Base-by-base conservation (phyloP, 2,888 invertebrate genomes). In the Allygus modestus region DNA sequence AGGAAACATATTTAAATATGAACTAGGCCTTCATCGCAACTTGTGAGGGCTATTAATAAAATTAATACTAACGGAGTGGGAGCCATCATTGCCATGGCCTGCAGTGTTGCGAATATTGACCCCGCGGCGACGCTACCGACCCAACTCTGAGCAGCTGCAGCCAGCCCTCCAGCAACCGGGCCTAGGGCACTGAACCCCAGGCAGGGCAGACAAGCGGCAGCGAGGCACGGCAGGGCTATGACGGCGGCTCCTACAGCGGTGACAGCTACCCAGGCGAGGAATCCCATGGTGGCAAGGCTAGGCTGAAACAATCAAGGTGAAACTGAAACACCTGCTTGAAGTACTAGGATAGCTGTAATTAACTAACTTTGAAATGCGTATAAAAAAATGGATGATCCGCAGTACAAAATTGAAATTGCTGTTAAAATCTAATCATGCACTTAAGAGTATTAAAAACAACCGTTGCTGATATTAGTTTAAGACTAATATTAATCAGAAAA, bases 41-140 rank as follows among this genome's bases (percentile, higher is more conserved):
- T 37, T 37, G 37, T 7, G 11, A 37, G 11, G 11, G 11, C 4
- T 37, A 37, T 37, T 11, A 46, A 46, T 46, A 46, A 46, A 46
- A 11, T 46, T 1, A 46, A 37, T 58, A 58, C 58, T 26, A 23
- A 77, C 23, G 83, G 83, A 7, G 83, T 83, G n/a, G 83, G 83
- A 17, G 83, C 51, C 11, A 51, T 31, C 83, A 83, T 83, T 23
- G 83, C 83, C 46, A 73, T 73, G 26, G 83, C 83, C 46, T 83
- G 83, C 0, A 83, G 54, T 9, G 61, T 43, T 20, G 83, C 71
- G 54, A 83, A 83, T 20, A 28, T 23, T 5, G 73, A 51, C 1
- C 83, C 83, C 2, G 73, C 83, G 17, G 83, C 83, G 0, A 83
- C 83, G n/a, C 51, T 83, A 9, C 83, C 83, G 0, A 83, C 83